Evolutionary conservation across 2,888 invertebrate genomes (phyloP).

Genomic region (Lasioglossum oenotherae): DNA sequence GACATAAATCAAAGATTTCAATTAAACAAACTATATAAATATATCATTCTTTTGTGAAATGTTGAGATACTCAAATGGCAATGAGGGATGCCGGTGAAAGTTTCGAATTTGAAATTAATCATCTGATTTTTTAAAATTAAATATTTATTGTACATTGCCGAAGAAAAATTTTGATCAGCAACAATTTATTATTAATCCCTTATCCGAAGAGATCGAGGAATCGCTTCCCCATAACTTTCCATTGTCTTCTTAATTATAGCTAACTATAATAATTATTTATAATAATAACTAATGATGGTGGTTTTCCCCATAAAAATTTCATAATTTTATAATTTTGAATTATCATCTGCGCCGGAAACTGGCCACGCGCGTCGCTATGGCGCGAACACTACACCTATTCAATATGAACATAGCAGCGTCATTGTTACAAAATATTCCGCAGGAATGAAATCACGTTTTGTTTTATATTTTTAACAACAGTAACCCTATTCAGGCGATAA

Average conservation of each 20-base stretch:
- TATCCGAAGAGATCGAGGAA: background rate
- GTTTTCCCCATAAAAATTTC: background rate
- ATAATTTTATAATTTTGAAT: background rate
- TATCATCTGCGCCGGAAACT: background rate
- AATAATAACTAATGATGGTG: background rate
- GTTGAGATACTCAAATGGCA: background rate
- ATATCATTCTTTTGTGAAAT: background rate
- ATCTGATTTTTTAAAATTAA: background rate
- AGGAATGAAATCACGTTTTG: conserved; percentile 16
- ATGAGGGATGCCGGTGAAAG: background rate
- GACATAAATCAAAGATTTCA: background rate
- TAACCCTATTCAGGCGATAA: conserved; percentile 49
- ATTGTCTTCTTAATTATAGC: background rate
- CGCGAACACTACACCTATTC: background rate
- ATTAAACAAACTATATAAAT: background rate
- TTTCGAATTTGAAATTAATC: background rate
- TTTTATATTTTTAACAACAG: conserved; percentile 27
- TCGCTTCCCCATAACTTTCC: background rate
- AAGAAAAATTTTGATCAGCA: background rate
- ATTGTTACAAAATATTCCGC: background rate
- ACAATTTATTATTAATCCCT: background rate
- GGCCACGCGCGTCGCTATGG: background rate
- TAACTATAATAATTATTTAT: background rate
- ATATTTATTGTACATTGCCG: background rate
- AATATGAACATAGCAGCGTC: conserved; percentile 23